Evolutionary conservation across 1,140 invertebrate species (phyloP).

Genomic region (Polyergus mexicanus): DNA sequence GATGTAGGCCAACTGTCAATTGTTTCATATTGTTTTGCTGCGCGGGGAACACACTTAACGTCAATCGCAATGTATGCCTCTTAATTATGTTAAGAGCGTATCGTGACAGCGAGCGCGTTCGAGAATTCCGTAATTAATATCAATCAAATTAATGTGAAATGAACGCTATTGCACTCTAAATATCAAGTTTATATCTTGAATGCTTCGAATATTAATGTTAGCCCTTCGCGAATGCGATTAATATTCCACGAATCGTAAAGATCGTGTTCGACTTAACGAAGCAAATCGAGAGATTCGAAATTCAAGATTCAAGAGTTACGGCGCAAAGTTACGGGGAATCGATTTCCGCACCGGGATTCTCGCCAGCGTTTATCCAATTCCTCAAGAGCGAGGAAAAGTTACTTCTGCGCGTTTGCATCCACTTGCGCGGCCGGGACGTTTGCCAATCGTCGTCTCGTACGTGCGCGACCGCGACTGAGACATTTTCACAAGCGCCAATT

Average conservation of each 20-base stretch:
- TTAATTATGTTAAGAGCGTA: slow-evolving; percentile 60
- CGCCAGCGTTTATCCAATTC: slow-evolving; percentile 49
- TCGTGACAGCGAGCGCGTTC: neutral
- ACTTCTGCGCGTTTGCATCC: slow-evolving; percentile 5
- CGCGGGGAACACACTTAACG: slow-evolving; percentile 60
- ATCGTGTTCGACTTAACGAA: slow-evolving; percentile 39
- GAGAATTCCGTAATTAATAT: slow-evolving; percentile 4
- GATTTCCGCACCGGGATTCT: slow-evolving; percentile 18
- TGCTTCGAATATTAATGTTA: neutral
- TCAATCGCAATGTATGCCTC: slow-evolving; percentile 40
- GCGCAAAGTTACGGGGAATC: slow-evolving; percentile 13
- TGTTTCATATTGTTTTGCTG: slow-evolving; percentile 67
- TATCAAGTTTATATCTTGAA: neutral
- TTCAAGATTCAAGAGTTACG: neutral
- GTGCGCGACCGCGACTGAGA: slow-evolving; percentile 40
- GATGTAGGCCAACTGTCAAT: slow-evolving; percentile 78
- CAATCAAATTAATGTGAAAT: neutral
- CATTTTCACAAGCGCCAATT: slow-evolving; percentile 75
- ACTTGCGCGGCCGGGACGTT: slow-evolving; percentile 16
- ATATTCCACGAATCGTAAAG: slow-evolving; percentile 9
- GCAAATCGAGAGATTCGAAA: slow-evolving; percentile 19
- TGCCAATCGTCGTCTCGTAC: slow-evolving; percentile 47
- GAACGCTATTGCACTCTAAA: neutral
- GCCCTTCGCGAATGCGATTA: neutral
- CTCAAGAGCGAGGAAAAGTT: slow-evolving; percentile 65